Conservation (phyloP, 2,888 invertebrate species). For the Metellina segmentata region DNA sequence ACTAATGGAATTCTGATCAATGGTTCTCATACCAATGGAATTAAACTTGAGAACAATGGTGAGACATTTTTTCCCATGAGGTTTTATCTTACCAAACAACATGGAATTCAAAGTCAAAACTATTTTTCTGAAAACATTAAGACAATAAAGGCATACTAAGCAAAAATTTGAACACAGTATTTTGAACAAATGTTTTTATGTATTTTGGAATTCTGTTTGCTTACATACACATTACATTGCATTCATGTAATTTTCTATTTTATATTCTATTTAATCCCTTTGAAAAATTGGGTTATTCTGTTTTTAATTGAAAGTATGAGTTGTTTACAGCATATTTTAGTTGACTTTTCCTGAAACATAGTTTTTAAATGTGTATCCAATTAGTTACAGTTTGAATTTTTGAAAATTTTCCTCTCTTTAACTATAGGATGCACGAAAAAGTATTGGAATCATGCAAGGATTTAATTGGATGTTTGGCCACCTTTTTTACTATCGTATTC, state of each 20-base stretch:
- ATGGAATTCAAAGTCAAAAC: too few relatives aligned
- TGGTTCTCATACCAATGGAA: slow-evolving; percentile 73
- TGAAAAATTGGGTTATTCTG: not conserved
- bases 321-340: too few relatives aligned
- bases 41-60: slow-evolving; percentile 66
- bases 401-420: not conserved
- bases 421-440: not conserved
- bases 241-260: not conserved
- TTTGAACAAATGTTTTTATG: too few relatives aligned
- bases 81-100: too few relatives aligned
- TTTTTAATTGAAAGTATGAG: too few relatives aligned
- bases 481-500: too few relatives aligned
- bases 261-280: not conserved
- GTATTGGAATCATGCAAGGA: not conserved
- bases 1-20: slow-evolving; percentile 74
- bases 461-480: not conserved
- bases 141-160: too few relatives aligned
- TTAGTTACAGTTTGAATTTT: not conserved
- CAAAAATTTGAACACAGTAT: too few relatives aligned
- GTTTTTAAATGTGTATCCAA: too few relatives aligned
- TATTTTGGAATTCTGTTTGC: too few relatives aligned
- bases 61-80: not conserved
- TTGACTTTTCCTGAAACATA: too few relatives aligned
- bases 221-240: not conserved
- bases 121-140: too few relatives aligned